Base-by-base conservation (phyloP, 2,888 invertebrate species). In the Thera britannica region DNA sequence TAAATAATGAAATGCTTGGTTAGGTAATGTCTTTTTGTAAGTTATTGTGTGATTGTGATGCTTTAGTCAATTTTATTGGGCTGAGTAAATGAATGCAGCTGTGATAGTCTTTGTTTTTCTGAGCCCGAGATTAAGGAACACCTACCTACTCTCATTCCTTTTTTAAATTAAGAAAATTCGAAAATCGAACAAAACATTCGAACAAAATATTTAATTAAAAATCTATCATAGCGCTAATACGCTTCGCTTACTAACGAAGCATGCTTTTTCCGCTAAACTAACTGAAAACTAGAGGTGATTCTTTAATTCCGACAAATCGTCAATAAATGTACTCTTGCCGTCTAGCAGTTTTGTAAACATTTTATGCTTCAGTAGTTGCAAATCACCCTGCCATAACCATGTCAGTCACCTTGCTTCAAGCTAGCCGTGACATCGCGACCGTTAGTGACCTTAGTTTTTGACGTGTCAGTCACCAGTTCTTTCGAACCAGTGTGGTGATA, bases 41-140 rank as follows among this genome's bases (percentile, higher is more conserved):
- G 79, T 85, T 86, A 85, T 83, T 83, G 78, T 79, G 79, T 80
- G 83, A 74, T 75, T 82, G 81, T 68, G 74, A 68, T 75, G 75
- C 72, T 72, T 74, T 72, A 72, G 72, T 73, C 77, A 77, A 70
- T 23, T 51, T 51, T 51, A 34, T 77, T 74, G 68, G 74, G 75
- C 77, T 75, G 83, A 90, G 85, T 89, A 90, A 91, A 90, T 89
- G 88, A 82, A 83, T 88, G 86, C 77, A 86, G 82, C 90, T 92
- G 92, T 92, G 92, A 91, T 92, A 89, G 65, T 73, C 57, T 62
- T 75, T 75, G 68, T 80, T 82, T 80, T 57, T 23, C 12, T 41
- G 11, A n/a, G n/a, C n/a, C 7, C 5, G 6, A 5, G 41, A 41
- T 4, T 4, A 41, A 41, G 41, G 41, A 7, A 41, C 41, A 41